phyloP scores from a whole-genome alignment of 2,113 vertebrate species.

The Pomatostomus ruficeps region DNA sequence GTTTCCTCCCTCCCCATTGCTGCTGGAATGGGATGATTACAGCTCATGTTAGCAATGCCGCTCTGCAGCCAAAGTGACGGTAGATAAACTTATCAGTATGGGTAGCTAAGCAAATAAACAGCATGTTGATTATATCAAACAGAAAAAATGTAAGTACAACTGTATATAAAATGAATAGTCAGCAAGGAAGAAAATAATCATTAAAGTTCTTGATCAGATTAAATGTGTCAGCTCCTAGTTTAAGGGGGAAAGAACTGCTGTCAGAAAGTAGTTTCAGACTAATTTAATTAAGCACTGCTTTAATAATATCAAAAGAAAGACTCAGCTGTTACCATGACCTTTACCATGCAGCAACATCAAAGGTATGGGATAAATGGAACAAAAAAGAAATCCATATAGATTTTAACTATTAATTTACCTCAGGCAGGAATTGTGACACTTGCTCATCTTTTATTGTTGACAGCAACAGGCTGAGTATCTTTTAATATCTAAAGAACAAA shows the following conservation, averaged over 20 bases:
- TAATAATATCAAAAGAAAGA: neutral
- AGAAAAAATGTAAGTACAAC: neutral
- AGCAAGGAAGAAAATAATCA: neutral
- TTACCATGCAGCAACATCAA: neutral
- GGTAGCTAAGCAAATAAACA: neutral
- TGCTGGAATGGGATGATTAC: neutral
- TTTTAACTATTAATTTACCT: neutral
- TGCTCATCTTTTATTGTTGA: neutral
- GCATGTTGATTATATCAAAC: neutral
- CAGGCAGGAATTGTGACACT: neutral
- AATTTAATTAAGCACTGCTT: neutral
- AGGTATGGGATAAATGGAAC: neutral
- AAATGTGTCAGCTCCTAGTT: neutral
- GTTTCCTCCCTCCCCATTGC: neutral
- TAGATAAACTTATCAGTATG: neutral
- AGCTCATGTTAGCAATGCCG: neutral
- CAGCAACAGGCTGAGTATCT: neutral
- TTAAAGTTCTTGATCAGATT: neutral
- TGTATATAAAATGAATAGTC: neutral
- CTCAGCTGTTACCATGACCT: neutral
- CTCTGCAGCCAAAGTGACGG: neutral
- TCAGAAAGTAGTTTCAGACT: neutral
- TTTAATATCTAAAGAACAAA: constrained; percentile 27
- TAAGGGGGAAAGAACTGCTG: neutral
- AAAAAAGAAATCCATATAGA: neutral